Evolutionary conservation across 1,140 invertebrate species (phyloP).

Genomic region (Pteromalus puparum): DNA sequence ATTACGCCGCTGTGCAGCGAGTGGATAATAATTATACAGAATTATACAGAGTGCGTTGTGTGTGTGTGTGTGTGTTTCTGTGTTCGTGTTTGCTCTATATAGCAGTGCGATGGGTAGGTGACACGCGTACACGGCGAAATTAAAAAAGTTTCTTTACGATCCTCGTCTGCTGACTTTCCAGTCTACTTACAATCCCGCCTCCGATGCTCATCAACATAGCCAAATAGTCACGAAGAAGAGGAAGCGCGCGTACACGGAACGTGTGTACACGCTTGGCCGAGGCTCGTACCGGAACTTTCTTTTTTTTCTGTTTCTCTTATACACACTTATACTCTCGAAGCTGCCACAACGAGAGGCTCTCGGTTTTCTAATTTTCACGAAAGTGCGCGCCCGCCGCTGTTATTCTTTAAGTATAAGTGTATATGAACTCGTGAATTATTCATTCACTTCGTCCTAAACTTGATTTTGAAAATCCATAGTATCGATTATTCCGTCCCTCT

Average conservation of each 20-base stretch:
- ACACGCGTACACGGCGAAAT: not conserved
- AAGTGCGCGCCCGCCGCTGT: not conserved
- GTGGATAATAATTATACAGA: not conserved
- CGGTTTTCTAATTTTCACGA: slow-evolving; percentile 46
- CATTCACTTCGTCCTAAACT: too few relatives aligned
- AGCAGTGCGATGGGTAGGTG: not conserved
- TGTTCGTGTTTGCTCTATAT: too few relatives aligned
- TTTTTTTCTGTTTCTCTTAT: not conserved
- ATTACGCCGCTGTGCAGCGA: not conserved
- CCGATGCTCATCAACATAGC: not conserved
- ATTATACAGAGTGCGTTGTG: not conserved
- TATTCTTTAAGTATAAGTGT: too few relatives aligned
- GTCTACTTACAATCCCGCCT: not conserved
- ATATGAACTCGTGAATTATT: too few relatives aligned
- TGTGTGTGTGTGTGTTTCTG: not conserved
- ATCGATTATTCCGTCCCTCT: too few relatives aligned
- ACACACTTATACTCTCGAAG: not conserved
- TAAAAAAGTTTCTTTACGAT: not conserved
- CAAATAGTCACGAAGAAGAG: not conserved
- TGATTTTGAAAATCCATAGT: too few relatives aligned
- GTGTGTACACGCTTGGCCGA: not conserved
- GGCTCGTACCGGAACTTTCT: not conserved
- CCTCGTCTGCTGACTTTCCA: not conserved
- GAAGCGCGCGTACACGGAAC: slow-evolving; percentile 4
- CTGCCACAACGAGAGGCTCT: not conserved